Evolutionary conservation across 2,113 vertebrate genomes (phyloP).

Genomic region (Chinchilla lanigera): DNA sequence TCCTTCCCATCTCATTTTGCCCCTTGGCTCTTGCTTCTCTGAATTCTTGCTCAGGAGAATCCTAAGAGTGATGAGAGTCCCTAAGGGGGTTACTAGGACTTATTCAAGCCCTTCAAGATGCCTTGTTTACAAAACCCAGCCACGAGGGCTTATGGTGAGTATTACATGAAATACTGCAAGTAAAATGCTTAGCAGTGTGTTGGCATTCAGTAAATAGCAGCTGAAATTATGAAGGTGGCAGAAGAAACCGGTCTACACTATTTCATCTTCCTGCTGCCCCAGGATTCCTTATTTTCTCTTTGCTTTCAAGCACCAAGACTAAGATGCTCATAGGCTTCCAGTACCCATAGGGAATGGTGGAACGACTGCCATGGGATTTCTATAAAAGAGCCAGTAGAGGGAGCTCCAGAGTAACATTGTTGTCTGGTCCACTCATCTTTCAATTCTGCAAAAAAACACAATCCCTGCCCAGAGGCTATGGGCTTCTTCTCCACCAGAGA

Average conservation of each 20-base stretch:
- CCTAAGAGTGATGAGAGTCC: neutral
- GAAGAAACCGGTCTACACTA: neutral
- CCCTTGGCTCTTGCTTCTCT: neutral
- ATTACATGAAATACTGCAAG: slow-evolving; percentile 1
- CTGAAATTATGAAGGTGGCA: slow-evolving; percentile 12
- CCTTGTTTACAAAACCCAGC: neutral
- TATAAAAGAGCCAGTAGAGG: slow-evolving; percentile 75
- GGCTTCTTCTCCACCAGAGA: slow-evolving; percentile 43
- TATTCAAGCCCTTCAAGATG: neutral
- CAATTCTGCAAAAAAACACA: neutral
- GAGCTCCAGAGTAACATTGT: slow-evolving; percentile 65
- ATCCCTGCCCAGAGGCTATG: neutral
- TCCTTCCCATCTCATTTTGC: neutral
- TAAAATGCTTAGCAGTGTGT: neutral
- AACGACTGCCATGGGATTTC: slow-evolving; percentile 36
- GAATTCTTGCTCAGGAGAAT: neutral
- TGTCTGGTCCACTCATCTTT: slow-evolving; percentile 34
- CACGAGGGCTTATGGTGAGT: neutral
- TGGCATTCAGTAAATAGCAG: neutral
- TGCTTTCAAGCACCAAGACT: neutral
- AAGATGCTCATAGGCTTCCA: neutral
- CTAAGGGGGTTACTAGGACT: neutral
- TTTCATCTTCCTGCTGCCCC: neutral
- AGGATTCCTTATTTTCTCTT: neutral
- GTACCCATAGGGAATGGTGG: neutral